Evolutionary conservation across 2,888 invertebrate species (phyloP).

Genomic region (Bugulina stolonifera): DNA sequence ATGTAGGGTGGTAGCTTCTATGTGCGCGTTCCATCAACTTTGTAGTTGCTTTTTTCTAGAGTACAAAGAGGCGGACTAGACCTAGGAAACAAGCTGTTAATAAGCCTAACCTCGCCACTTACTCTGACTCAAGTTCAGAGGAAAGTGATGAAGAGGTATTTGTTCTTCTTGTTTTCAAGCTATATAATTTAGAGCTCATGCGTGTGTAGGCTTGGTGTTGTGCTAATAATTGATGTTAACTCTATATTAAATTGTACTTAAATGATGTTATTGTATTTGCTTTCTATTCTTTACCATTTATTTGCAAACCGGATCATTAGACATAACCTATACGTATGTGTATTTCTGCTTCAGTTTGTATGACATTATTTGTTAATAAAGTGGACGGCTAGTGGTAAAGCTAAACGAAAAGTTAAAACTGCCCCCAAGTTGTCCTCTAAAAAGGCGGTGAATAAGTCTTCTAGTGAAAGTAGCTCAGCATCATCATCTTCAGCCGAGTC

Average conservation of each 20-base stretch:
- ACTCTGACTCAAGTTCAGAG: slow-evolving; percentile 46
- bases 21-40: no score
- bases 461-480: not conserved
- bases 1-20: no score
- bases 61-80: slow-evolving; percentile 12
- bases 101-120: slow-evolving; percentile 31
- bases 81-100: not conserved
- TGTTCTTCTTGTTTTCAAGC: not conserved
- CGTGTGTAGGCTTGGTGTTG: no score
- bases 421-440: slow-evolving; percentile 39
- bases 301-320: no score
- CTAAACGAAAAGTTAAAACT: slow-evolving; percentile 40
- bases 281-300: no score
- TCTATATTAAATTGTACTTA: no score
- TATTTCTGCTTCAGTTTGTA: no score
- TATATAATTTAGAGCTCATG: no score
- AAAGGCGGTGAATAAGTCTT: slow-evolving; percentile 32
- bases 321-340: no score
- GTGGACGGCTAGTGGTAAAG: slow-evolving; percentile 31
- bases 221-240: no score
- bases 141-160: slow-evolving; percentile 50
- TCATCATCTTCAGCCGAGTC: slow-evolving; percentile 9
- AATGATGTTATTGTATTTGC: no score
- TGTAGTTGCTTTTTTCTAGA: not conserved
- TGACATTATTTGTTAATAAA: no score